Conservation (phyloP, 2,113 vertebrate species). For the Clinocottus analis region DNA sequence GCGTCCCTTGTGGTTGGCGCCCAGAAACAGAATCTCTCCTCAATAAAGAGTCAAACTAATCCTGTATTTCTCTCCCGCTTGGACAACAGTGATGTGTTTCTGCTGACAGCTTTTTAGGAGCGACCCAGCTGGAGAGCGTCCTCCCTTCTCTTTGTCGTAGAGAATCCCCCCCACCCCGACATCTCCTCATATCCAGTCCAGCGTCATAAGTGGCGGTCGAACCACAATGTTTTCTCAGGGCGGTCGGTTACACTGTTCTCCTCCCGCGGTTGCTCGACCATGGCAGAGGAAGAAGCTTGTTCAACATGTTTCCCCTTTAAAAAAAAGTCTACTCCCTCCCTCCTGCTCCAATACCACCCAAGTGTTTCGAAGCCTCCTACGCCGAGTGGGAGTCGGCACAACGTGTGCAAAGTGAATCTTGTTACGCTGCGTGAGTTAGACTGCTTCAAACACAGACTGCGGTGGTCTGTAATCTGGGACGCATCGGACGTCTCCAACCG, state of each 20-base stretch:
- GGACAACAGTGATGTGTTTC: constrained; percentile 5
- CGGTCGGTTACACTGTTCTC: constrained; percentile 79
- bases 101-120: constrained; percentile 24
- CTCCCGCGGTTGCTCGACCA: constrained; percentile 79
- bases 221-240: constrained; percentile 84
- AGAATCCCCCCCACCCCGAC: constrained; percentile 62
- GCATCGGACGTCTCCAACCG: constrained; percentile 60
- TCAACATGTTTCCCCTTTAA: constrained; percentile 82
- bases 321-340: constrained; percentile 54
- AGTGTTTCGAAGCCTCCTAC: constrained; percentile 64
- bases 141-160: constrained; percentile 55
- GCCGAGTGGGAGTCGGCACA: constrained; percentile 55
- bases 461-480: constrained; percentile 70
- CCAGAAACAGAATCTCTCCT: constrained; percentile 46
- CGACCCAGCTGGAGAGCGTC: constrained; percentile 21
- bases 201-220: constrained; percentile 81
- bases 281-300: constrained; percentile 82
- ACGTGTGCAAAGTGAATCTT: constrained; percentile 57
- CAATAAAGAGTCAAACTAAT: constrained; percentile 42
- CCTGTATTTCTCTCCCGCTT: constrained; percentile 11
- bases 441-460: constrained; percentile 67
- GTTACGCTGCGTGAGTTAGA: constrained; percentile 84
- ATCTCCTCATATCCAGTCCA: constrained; percentile 69
- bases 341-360: constrained; percentile 82
- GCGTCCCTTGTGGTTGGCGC: constrained; percentile 55